A percentile compares a stretch with the other conserved stretches of the same genome.
These are phyloP conservation scores for Anorthoa munda DNA, from an alignment of 2,888 invertebrate species.

Conservation along the genomic window DNA sequence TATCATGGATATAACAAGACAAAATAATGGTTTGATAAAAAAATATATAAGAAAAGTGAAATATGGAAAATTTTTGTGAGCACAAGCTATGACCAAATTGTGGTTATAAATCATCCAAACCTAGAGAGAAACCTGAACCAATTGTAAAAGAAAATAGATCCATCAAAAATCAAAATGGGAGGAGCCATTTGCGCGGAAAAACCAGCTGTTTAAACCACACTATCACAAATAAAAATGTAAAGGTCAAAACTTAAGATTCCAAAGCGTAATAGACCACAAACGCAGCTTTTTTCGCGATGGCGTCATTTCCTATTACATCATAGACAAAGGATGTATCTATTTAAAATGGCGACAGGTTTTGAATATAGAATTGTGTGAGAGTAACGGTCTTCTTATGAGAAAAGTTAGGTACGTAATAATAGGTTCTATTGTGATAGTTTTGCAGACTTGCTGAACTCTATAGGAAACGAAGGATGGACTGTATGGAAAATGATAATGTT, in stretches of 20 bases:
- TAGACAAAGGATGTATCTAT: conserved; percentile 57
- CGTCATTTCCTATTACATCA: conserved; percentile 68
- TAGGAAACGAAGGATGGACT: neutral
- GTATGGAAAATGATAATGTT: neutral
- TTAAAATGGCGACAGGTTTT: conserved; percentile 57
- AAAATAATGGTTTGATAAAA: too few relatives aligned
- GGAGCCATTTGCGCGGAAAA: conserved; percentile 3
- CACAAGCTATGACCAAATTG: too few relatives aligned
- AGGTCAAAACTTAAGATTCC: conserved; percentile 56
- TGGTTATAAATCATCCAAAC: rapidly evolving
- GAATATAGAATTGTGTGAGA: conserved; percentile 55
- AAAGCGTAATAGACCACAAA: conserved; percentile 53
- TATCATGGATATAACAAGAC: neutral
- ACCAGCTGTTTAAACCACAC: conserved; percentile 12
- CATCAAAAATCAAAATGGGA: conserved; percentile 8
- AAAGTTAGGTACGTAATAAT: conserved; percentile 2
- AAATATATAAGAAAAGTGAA: too few relatives aligned
- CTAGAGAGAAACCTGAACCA: too few relatives aligned
- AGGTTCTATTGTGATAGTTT: neutral
- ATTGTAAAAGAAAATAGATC: neutral
- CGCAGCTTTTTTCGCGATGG: conserved; percentile 63
- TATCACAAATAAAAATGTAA: conserved; percentile 20
- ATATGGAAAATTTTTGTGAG: too few relatives aligned
- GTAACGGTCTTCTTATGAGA: conserved; percentile 51
- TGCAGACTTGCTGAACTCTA: neutral